Evolutionary conservation across 1,140 invertebrate genomes (phyloP).

Genomic region (Monochamus saltuarius): DNA sequence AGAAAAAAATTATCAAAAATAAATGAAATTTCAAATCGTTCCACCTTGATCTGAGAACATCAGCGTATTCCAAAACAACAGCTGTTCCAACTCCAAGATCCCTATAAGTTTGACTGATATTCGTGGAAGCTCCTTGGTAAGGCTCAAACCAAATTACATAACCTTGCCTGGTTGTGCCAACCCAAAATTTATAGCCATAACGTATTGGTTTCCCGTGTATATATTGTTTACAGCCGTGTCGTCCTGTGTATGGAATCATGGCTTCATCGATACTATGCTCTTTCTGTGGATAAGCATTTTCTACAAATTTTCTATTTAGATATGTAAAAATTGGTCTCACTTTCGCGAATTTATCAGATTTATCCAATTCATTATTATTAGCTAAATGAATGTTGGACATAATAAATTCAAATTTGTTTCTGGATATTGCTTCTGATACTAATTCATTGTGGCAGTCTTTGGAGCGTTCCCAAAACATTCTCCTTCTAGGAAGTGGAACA

Average conservation of each 20-base stretch:
- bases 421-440: conserved; percentile 1
- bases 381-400: conserved; percentile 22
- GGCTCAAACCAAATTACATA: too few relatives aligned
- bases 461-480: too few relatives aligned
- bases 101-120: too few relatives aligned
- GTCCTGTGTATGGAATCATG: conserved; percentile 34
- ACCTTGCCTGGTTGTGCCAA: neutral
- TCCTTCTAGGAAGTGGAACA: too few relatives aligned
- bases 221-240: conserved; percentile 35
- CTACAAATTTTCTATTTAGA: conserved; percentile 19
- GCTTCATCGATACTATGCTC: conserved; percentile 24
- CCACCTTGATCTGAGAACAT: too few relatives aligned
- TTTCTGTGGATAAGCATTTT: conserved; percentile 2
- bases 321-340: conserved; percentile 36
- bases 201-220: conserved; percentile 33
- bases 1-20: conserved; percentile 25
- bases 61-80: too few relatives aligned
- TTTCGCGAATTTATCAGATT: conserved; percentile 45
- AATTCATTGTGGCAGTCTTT: too few relatives aligned
- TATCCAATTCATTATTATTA: conserved; percentile 38
- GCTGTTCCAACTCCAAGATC: too few relatives aligned
- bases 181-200: conserved; percentile 30
- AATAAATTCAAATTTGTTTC: conserved; percentile 23
- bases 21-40: neutral
- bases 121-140: too few relatives aligned